These are phyloP conservation scores for Ypsolopha scabrella DNA, from an alignment of 2,888 invertebrate species.

Conservation along the genomic window DNA sequence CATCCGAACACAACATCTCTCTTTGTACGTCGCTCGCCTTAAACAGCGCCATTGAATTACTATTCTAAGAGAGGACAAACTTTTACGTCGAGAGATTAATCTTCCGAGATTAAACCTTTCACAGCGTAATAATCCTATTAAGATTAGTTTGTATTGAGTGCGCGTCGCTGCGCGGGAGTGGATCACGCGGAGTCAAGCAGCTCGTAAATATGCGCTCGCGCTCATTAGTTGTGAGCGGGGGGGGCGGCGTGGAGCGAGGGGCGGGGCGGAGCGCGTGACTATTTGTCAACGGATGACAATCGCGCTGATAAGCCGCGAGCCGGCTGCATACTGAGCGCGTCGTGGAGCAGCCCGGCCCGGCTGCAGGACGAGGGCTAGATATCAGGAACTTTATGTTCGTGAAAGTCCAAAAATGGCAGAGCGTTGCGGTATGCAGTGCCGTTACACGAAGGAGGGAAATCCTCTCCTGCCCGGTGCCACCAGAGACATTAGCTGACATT, in stretches of 20 bases:
- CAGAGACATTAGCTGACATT: too few species aligned
- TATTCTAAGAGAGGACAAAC: neutral
- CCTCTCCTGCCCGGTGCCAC: too few species aligned
- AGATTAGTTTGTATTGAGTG: constrained; percentile 4
- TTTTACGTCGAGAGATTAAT: constrained; percentile 2
- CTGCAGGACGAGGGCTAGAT: too few species aligned
- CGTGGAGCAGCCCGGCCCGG: neutral
- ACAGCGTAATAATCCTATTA: constrained; percentile 4
- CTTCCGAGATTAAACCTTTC: constrained; percentile 2
- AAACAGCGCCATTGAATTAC: neutral
- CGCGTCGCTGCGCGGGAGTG: neutral
- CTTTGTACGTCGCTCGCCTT: too few species aligned
- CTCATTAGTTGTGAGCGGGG: neutral
- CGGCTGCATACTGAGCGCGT: neutral
- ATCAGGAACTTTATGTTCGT: too few species aligned
- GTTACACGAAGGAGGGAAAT: too few species aligned
- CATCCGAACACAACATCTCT: too few species aligned
- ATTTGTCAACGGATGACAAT: neutral
- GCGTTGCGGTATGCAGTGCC: too few species aligned
- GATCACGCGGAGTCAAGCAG: too few species aligned
- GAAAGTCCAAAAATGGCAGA: too few species aligned
- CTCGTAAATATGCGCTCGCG: too few species aligned
- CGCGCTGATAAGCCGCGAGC: neutral
- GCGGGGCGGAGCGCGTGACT: neutral
- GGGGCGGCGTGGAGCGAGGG: neutral